A percentile compares a stretch with the other conserved stretches of the same genome.
Conservation (phyloP, 1,140 invertebrate genomes). For the Palaemon carinicauda region DNA sequence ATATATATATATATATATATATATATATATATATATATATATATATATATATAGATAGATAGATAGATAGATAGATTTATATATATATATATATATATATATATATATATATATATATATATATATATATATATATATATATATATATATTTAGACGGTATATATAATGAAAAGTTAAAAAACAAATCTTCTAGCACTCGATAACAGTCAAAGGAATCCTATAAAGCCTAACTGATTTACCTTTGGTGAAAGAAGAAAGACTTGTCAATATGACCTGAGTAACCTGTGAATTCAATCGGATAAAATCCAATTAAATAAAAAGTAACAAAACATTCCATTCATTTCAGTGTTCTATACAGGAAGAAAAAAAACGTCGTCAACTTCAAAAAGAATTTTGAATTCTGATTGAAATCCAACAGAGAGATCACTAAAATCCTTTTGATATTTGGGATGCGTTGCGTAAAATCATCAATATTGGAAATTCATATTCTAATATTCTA, state of each 20-base stretch:
- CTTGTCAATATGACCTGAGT: too few species aligned
- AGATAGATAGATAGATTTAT: slow-evolving; percentile 4
- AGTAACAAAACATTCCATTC: too few species aligned
- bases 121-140: not conserved
- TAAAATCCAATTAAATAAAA: too few species aligned
- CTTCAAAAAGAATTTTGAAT: too few species aligned
- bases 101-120: slow-evolving; percentile 9
- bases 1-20: slow-evolving; percentile 9
- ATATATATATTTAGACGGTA: too few species aligned
- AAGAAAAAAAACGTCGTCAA: too few species aligned
- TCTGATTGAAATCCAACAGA: too few species aligned
- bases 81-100: slow-evolving; percentile 9
- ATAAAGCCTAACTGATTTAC: not conserved
- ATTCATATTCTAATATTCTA: too few species aligned
- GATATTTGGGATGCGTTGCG: too few species aligned
- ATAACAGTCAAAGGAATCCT: not conserved
- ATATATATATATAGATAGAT: not conserved
- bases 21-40: slow-evolving; percentile 5
- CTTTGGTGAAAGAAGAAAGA: not conserved
- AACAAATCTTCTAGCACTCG: not conserved
- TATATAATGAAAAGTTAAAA: not conserved
- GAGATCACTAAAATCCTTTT: too few species aligned
- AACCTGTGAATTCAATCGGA: too few species aligned
- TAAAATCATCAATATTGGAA: too few species aligned
- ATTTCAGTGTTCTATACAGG: not conserved